Base-by-base conservation (phyloP, 2,113 vertebrate species). In the Edolisoma coerulescens region DNA sequence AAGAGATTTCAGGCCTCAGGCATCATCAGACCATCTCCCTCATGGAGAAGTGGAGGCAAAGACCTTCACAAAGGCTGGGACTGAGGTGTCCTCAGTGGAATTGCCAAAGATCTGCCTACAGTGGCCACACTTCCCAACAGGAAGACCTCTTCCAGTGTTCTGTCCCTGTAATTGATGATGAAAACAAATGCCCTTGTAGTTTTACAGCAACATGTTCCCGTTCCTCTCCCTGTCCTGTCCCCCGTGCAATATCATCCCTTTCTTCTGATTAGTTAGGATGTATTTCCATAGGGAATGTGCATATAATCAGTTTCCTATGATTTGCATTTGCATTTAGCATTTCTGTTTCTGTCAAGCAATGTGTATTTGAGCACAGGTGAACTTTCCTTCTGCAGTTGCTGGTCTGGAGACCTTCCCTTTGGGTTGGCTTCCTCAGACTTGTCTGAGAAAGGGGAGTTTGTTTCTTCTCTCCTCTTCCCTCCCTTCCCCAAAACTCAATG, bases 401-500 rank as follows among this genome's bases (percentile, higher is more conserved):
- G 44, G 8, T 26, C 2, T 4, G 10, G 70, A 69, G 33, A 61
- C 6, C 33, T 83, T 63, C 15, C 26, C 27, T 64, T 44, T 44
- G 50, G 8, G 33, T n/a, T 3, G 13, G 16, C n/a, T 54, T 53
- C 52, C 7, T 81, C 56, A 32, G 23, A 9, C 17, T 47, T 28
- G 2, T 22, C 44, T 61, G 8, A 45, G 16, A 22, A 27, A 10
- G 53, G 32, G 5, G 32, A 9, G 4, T 1, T 59, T 56, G 21
- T 50, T 93, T 47, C 24, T 87, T 13, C 33, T 6, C 20, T 63
- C 33, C 19, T 12, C 21, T 69, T 16, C 26, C 7, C 20, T 67
- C 13, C 23, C 9, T 33, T 53, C 15, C 5, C 32, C 12, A 37
- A 57, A 41, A 12, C 26, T 44, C 21, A 6, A 0, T n/a, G 7